Percentiles rank a stretch among this genome's conserved stretches.
phyloP scores from a whole-genome alignment of 2,113 vertebrate species.

The Electrona antarctica region DNA sequence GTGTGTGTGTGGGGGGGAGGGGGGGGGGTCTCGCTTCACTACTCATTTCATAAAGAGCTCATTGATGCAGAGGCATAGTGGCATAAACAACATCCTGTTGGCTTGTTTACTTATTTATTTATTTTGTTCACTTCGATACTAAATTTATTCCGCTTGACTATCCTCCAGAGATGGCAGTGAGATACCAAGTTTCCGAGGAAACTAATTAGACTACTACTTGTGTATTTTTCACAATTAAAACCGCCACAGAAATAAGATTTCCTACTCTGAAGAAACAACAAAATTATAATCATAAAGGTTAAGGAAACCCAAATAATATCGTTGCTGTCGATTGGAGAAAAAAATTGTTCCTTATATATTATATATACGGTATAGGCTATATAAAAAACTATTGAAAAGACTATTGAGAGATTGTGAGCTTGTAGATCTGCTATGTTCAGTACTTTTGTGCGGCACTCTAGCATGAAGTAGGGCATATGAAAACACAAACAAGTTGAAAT shows the following conservation, averaged over 20 bases:
- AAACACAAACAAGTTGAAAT: no score
- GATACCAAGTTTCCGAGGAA: not conserved
- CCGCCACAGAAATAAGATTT: not conserved
- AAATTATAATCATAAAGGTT: no score
- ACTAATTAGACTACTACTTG: conserved; percentile 4
- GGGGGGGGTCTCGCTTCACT: not conserved
- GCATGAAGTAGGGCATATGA: no score
- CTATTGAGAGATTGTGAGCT: no score
- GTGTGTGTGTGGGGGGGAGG: no score
- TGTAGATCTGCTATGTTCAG: no score
- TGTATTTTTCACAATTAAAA: conserved; percentile 14
- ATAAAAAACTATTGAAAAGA: not conserved
- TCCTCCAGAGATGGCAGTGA: conserved; percentile 1
- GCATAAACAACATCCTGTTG: conserved; percentile 28
- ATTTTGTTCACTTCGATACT: conserved; percentile 26
- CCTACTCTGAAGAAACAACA: not conserved
- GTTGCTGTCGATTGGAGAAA: no score
- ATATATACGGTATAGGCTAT: no score
- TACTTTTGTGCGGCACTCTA: no score
- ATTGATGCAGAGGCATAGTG: conserved; percentile 14
- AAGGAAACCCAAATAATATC: no score
- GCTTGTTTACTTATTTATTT: conserved; percentile 24
- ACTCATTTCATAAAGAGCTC: conserved; percentile 2
- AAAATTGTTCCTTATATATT: no score
- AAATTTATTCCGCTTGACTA: conserved; percentile 33